Evolutionary conservation across 1,140 invertebrate genomes (phyloP).

Genomic region (Limonius californicus): DNA sequence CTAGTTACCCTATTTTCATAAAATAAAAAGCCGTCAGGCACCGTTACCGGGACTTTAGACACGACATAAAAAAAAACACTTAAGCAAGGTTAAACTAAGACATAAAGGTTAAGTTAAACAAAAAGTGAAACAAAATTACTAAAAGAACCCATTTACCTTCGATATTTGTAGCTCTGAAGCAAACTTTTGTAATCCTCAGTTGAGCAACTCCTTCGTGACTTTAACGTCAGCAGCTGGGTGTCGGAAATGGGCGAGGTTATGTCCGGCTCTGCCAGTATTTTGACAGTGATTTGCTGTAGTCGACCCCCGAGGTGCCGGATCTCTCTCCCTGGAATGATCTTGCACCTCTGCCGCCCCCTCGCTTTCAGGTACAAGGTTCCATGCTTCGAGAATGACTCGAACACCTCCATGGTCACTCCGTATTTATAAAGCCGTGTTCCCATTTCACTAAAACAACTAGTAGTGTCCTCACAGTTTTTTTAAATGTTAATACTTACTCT

Average conservation of each 20-base stretch:
- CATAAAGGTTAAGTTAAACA: too few relatives aligned
- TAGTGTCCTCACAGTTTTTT: background rate
- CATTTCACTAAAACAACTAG: conserved; percentile 28
- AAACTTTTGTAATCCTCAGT: conserved; percentile 25
- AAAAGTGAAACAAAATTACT: too few relatives aligned
- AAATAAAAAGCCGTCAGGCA: too few relatives aligned
- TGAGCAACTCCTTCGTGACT: conserved; percentile 24
- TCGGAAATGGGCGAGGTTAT: conserved; percentile 36
- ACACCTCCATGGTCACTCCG: conserved; percentile 46
- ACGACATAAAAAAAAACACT: too few relatives aligned
- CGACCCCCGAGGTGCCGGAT: conserved; percentile 18
- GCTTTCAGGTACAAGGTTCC: conserved; percentile 42
- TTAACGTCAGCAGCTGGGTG: conserved; percentile 38
- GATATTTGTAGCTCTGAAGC: conserved; percentile 32
- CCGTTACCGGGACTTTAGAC: too few relatives aligned
- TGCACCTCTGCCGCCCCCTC: conserved; percentile 42
- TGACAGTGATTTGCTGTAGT: conserved; percentile 38
- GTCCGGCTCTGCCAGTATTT: conserved; percentile 36
- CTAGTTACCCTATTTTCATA: too few relatives aligned
- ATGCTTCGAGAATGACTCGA: conserved; percentile 34
- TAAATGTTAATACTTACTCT: conserved; percentile 39
- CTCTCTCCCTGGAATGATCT: conserved; percentile 34
- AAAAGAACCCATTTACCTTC: too few relatives aligned
- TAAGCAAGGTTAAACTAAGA: too few relatives aligned
- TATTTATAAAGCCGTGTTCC: conserved; percentile 35